These are phyloP conservation scores for Sebastes oblongus DNA, from an alignment of 2,797 vertebrate genomes.

Conservation along the genomic window DNA sequence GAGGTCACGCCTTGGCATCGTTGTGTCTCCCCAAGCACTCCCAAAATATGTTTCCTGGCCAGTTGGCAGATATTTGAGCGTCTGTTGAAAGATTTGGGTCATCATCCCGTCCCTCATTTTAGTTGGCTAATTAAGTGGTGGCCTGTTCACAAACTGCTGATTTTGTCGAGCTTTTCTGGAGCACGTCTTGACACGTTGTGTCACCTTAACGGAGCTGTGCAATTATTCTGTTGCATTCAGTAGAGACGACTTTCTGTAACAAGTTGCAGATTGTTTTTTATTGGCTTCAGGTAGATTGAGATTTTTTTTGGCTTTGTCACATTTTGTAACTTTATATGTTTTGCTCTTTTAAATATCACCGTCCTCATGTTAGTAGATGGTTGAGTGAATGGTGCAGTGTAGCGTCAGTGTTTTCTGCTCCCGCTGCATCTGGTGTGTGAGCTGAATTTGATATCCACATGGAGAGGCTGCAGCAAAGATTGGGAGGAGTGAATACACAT, in stretches of 20 bases:
- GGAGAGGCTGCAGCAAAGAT: slow-evolving; percentile 26
- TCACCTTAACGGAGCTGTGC: background rate
- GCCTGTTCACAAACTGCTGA: slow-evolving; percentile 28
- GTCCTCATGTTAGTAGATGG: background rate
- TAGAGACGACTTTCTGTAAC: background rate
- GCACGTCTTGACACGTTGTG: background rate
- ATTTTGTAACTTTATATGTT: background rate
- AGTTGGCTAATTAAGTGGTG: slow-evolving; percentile 37
- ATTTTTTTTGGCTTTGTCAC: background rate
- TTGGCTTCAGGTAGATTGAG: background rate
- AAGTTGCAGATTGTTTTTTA: background rate
- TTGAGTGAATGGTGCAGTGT: slow-evolving; percentile 34
- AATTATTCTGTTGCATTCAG: background rate
- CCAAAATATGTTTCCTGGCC: background rate
- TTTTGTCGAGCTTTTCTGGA: slow-evolving; percentile 13
- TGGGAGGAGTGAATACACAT: background rate
- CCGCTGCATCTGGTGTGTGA: slow-evolving; percentile 49
- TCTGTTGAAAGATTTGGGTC: slow-evolving; percentile 36
- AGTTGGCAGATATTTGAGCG: slow-evolving; percentile 14
- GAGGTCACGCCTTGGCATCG: background rate
- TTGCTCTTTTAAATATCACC: background rate
- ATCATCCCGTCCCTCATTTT: slow-evolving; percentile 26
- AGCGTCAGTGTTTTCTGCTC: slow-evolving; percentile 28
- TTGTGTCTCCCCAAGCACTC: background rate
- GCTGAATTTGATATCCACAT: slow-evolving; percentile 45